Conservation (phyloP, 37 sponge, comb jelly and placozoan species). For the Aplysina aerophoba region DNA sequence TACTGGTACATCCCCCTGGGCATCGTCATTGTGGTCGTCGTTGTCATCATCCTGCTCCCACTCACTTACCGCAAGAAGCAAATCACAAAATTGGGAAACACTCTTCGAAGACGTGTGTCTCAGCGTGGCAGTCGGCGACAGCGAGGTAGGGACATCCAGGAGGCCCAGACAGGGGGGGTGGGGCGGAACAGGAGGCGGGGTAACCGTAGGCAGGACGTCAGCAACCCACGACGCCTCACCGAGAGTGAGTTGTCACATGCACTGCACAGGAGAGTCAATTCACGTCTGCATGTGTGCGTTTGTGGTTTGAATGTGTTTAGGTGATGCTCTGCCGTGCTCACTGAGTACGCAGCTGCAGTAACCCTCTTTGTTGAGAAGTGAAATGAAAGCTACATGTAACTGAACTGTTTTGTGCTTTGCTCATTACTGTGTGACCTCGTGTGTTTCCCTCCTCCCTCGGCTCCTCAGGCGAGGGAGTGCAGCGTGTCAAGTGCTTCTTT, state of each 20-base stretch:
- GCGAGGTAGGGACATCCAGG: not conserved
- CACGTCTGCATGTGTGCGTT: too few species aligned
- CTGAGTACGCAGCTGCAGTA: not conserved
- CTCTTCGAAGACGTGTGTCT: not conserved
- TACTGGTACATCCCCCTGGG: conserved; percentile 83
- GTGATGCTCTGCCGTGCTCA: too few species aligned
- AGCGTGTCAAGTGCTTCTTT: conserved; percentile 60
- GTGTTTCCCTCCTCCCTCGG: too few species aligned
- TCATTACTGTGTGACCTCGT: too few species aligned
- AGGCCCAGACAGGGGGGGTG: conserved; percentile 40
- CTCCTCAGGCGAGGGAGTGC: conserved; percentile 59
- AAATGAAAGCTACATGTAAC: too few species aligned
- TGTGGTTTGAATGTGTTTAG: not conserved
- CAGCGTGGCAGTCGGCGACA: not conserved
- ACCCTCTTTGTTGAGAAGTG: not conserved
- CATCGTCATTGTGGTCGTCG: conserved; percentile 52
- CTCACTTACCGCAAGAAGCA: conserved; percentile 82
- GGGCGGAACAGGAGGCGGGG: conserved; percentile 13
- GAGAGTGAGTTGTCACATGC: conserved; percentile 20
- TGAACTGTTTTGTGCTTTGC: too few species aligned
- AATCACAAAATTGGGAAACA: conserved; percentile 50
- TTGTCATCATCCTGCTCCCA: conserved; percentile 71
- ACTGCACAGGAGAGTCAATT: not conserved
- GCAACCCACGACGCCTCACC: conserved; percentile 1
- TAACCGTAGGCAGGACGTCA: not conserved